These are phyloP conservation scores for Diadegma fenestrale DNA, from an alignment of 2,888 invertebrate genomes.

Conservation along the genomic window DNA sequence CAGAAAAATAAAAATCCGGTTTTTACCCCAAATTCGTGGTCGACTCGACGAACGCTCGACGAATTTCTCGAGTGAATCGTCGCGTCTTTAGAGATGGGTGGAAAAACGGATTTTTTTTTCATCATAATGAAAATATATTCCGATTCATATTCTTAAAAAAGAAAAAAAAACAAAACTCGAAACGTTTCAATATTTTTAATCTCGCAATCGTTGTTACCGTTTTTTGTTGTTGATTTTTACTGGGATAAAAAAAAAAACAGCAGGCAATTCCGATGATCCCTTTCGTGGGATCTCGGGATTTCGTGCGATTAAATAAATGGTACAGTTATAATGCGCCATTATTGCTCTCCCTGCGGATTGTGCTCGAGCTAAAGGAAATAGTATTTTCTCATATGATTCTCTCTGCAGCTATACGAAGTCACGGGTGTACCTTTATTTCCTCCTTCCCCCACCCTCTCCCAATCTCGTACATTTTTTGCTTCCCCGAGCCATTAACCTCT, in stretches of 20 bases:
- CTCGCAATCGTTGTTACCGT: not conserved
- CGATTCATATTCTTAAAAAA: not conserved
- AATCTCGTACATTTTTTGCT: slow-evolving; percentile 53
- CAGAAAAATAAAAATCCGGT: not conserved
- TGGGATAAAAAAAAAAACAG: not conserved
- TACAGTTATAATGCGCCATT: slow-evolving; percentile 55
- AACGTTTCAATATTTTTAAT: not conserved
- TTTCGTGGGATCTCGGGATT: slow-evolving; percentile 25
- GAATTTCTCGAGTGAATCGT: not conserved
- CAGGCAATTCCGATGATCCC: not conserved
- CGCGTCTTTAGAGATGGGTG: not conserved
- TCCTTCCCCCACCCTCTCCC: not conserved
- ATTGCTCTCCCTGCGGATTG: not conserved
- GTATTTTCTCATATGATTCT: slow-evolving; percentile 32
- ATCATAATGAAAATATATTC: not conserved
- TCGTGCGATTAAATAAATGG: slow-evolving; percentile 28
- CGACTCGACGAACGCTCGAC: not conserved
- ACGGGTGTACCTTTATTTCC: slow-evolving; percentile 42
- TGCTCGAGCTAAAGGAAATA: slow-evolving; percentile 1
- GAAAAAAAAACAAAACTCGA: not conserved
- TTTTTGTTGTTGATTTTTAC: not conserved
- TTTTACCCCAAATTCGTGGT: not conserved
- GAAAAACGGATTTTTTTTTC: not conserved
- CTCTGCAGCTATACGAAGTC: slow-evolving; percentile 7
- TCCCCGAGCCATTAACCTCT: slow-evolving; percentile 72